phyloP scores from a whole-genome alignment of 2,888 invertebrate genomes.

The Cenopis cana region DNA sequence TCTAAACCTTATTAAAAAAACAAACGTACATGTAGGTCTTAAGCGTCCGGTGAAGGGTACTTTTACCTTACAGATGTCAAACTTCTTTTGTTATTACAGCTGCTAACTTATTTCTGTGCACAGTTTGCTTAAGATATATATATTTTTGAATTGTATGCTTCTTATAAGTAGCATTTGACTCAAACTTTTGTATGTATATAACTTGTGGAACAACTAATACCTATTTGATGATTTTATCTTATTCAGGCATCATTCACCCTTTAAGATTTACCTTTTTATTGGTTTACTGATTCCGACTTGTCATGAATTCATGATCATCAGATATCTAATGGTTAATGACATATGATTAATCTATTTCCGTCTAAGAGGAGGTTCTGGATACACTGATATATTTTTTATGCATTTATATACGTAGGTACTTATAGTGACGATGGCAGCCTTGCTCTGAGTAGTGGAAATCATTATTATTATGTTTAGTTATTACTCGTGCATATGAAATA shows the following conservation, averaged over 20 bases:
- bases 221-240: neutral
- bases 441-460: too few relatives aligned
- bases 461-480: too few relatives aligned
- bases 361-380: neutral
- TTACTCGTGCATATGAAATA: too few relatives aligned
- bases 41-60: too few relatives aligned
- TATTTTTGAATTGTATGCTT: neutral
- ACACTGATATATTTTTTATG: neutral
- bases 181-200: neutral
- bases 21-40: too few relatives aligned
- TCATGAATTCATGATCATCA: neutral
- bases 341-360: too few relatives aligned
- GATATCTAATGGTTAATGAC: neutral
- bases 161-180: neutral
- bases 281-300: neutral
- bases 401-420: too few relatives aligned
- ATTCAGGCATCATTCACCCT: neutral
- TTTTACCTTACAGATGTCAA: too few relatives aligned
- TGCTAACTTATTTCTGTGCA: neutral
- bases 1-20: too few relatives aligned
- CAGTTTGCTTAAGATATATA: neutral
- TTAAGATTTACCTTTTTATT: neutral
- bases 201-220: too few relatives aligned
- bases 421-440: too few relatives aligned
- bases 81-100: neutral